Evolutionary conservation across 2,797 vertebrate genomes (phyloP).

Genomic region (Girardinus metallicus): DNA sequence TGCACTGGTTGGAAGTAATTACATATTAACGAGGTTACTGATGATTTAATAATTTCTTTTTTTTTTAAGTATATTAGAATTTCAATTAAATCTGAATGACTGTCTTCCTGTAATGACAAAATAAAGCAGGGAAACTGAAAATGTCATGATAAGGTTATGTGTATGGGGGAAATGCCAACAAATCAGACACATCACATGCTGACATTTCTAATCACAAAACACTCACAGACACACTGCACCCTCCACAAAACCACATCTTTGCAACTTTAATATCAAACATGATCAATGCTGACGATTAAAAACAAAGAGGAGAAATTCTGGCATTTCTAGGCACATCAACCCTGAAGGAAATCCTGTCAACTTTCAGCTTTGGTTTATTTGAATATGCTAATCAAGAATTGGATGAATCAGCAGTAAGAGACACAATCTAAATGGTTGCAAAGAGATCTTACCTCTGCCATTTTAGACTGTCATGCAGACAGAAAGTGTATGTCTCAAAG

Average conservation of each 20-base stretch:
- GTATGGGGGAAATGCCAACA: conserved; percentile 4
- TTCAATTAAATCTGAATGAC: neutral
- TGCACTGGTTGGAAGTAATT: neutral
- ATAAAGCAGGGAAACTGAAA: conserved; percentile 8
- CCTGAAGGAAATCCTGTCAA: neutral
- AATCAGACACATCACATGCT: conserved; percentile 5
- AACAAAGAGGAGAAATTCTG: neutral
- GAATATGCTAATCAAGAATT: neutral
- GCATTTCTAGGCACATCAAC: neutral
- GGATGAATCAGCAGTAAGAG: neutral
- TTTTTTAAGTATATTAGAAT: too few relatives aligned
- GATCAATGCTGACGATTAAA: neutral
- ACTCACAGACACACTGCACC: neutral
- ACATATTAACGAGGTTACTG: neutral
- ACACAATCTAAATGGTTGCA: neutral
- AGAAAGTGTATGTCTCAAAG: neutral
- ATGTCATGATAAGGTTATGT: conserved; percentile 23
- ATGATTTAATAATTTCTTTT: too few relatives aligned
- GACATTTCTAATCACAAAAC: conserved; percentile 13
- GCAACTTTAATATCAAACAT: neutral
- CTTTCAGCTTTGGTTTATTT: too few relatives aligned
- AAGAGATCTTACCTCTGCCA: neutral
- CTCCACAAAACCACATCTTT: neutral
- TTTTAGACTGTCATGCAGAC: neutral
- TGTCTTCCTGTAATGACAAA: conserved; percentile 1